Conservation (phyloP, 2,113 vertebrate species). For the Anoplopoma fimbria region DNA sequence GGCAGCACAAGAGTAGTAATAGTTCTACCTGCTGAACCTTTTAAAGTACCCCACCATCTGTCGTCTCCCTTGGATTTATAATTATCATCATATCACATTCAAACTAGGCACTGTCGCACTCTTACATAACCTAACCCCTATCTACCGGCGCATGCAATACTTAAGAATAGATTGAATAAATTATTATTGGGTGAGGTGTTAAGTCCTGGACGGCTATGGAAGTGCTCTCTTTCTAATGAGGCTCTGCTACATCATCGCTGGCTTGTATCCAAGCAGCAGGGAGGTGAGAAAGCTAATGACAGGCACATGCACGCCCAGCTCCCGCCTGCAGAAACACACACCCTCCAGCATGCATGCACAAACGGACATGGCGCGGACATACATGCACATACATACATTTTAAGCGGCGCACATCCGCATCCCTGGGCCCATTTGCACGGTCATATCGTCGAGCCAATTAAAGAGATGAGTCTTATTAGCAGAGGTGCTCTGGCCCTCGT, state of each 20-base stretch:
- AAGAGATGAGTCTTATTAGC: conserved; percentile 84
- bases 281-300: conserved; percentile 52
- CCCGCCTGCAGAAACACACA: too few relatives aligned
- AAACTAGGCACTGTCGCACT: conserved; percentile 66
- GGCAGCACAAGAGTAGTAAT: conserved; percentile 51
- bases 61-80: conserved; percentile 71
- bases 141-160: conserved; percentile 58
- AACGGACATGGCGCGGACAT: conserved; percentile 11
- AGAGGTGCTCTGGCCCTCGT: conserved; percentile 75
- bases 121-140: conserved; percentile 73
- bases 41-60: conserved; percentile 72
- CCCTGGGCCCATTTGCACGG: conserved; percentile 62
- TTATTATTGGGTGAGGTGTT: conserved; percentile 74
- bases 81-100: conserved; percentile 76
- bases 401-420: neutral
- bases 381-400: neutral
- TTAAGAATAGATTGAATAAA: conserved; percentile 81
- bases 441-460: conserved; percentile 79
- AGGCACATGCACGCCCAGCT: conserved; percentile 20
- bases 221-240: conserved; percentile 76
- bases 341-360: conserved; percentile 21
- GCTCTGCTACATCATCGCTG: conserved; percentile 43
- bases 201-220: conserved; percentile 68
- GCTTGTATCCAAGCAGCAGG: conserved; percentile 26
- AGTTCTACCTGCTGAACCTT: conserved; percentile 72